Evolutionary conservation across 2,113 vertebrate genomes (phyloP).

Genomic region (Elephas maximus): DNA sequence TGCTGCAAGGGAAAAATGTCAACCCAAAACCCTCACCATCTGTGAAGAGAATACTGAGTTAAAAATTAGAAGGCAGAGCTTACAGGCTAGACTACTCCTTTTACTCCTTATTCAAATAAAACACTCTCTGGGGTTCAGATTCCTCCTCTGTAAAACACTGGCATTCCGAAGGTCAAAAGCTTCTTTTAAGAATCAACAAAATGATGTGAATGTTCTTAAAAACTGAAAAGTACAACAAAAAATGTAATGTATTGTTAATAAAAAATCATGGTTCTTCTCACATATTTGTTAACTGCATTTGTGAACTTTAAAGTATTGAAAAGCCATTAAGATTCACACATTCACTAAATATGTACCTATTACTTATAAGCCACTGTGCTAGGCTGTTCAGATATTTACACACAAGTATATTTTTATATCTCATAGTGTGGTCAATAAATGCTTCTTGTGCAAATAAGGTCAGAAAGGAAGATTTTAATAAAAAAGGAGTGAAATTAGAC

Average conservation of each 20-base stretch:
- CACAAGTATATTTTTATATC: not conserved
- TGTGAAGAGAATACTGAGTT: not conserved
- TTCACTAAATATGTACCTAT: conserved; percentile 1
- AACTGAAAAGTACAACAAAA: conserved; percentile 36
- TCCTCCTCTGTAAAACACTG: not conserved
- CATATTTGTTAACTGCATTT: not conserved
- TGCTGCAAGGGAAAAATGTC: conserved; percentile 38
- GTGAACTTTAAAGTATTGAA: not conserved
- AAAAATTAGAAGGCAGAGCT: not conserved
- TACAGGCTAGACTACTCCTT: not conserved
- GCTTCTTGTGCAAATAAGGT: not conserved
- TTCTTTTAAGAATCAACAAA: conserved; percentile 18
- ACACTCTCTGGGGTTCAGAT: not conserved
- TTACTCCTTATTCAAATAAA: conserved; percentile 18
- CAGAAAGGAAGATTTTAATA: not conserved
- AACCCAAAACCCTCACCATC: not conserved
- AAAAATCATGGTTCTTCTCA: not conserved
- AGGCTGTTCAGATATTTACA: not conserved
- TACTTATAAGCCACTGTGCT: not conserved
- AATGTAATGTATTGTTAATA: not conserved
- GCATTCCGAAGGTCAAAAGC: not conserved
- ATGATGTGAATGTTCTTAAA: not conserved
- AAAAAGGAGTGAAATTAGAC: conserved; percentile 42
- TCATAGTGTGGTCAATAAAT: not conserved
- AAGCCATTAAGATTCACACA: conserved; percentile 31